Evolutionary conservation across 2,888 invertebrate species (phyloP), one percentile per base, ranked within the genome.

Genomic region (Campoplex nolae): DNA sequence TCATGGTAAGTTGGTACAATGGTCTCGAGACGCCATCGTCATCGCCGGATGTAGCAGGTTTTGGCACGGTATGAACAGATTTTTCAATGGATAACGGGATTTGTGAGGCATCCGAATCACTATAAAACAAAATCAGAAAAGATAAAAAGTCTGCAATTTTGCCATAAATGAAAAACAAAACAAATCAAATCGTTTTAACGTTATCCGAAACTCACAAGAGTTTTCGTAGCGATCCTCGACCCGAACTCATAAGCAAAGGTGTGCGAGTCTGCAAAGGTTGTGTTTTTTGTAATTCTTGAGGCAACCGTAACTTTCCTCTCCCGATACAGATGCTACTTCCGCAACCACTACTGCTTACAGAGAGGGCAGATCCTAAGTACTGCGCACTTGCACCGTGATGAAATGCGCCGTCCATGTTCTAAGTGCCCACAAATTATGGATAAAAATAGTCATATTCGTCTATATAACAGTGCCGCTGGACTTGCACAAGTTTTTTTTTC

Each of bases 1-100:
- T 89, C 0, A 93, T 9, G 0, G 91, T 87, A 2, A 93, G 74
- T 35, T 89, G 88, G 2, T 92, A 88, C 23, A 93, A 83, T 70
- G 84, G 86, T 32, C 90, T 90, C 23, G 90, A 42, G 4, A 93
- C 90, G 51, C 91, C 91, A 18, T 51, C 74, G 62, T 79, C 74
- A 45, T 90, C 90, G 18, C 67, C 84, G n/a, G 89, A 88, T 32
- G 70, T 38, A 11, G 23, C 28, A 38, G 87, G 81, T 32, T 18
- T 62, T 3, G 48, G 23, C 18, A 48, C 65, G 8, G 16, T n/a
- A 11, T 28, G 45, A 11, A 45, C 42, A 1, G 70, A 68, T 35
- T 76, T 4, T 13, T 16, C n/a, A 35, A 73, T 38, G 62, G 78
- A 48, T 13, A 74, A 48, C n/a, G 42, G 18, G 23, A 71, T 81